These are phyloP conservation scores for Tachycineta bicolor DNA, from an alignment of 2,113 vertebrate species.

Conservation along the genomic window DNA sequence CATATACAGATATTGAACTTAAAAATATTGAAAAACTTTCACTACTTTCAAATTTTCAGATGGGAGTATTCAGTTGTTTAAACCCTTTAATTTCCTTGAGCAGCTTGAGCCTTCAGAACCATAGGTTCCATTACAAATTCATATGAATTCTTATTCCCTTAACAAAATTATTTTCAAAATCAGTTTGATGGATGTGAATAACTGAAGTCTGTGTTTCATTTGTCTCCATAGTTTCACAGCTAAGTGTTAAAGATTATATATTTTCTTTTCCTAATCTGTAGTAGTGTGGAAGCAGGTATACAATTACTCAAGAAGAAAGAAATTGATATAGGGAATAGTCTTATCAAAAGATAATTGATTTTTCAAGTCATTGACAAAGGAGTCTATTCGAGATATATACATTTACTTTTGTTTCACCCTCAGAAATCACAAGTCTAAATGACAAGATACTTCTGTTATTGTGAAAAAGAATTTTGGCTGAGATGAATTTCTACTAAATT, in stretches of 20 bases:
- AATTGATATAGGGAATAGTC: background rate
- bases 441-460: background rate
- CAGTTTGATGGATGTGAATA: background rate
- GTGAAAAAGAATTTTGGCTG: background rate
- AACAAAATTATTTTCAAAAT: background rate
- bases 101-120: background rate
- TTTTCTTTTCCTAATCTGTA: background rate
- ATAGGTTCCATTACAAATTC: background rate
- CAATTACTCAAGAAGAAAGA: background rate
- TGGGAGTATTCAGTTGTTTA: background rate
- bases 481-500: background rate
- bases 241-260: background rate
- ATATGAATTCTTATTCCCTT: background rate
- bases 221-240: background rate
- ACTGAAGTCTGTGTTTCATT: background rate
- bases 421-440: background rate
- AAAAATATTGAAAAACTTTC: background rate
- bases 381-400: background rate
- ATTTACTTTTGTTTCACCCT: background rate
- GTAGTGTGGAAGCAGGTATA: background rate
- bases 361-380: background rate
- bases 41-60: background rate
- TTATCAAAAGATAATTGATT: background rate
- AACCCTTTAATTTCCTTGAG: background rate
- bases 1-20: background rate